Evolutionary conservation across 2,113 vertebrate species (phyloP), one percentile per base, ranked within the genome.

Genomic region (Uropsilus gracilis): DNA sequence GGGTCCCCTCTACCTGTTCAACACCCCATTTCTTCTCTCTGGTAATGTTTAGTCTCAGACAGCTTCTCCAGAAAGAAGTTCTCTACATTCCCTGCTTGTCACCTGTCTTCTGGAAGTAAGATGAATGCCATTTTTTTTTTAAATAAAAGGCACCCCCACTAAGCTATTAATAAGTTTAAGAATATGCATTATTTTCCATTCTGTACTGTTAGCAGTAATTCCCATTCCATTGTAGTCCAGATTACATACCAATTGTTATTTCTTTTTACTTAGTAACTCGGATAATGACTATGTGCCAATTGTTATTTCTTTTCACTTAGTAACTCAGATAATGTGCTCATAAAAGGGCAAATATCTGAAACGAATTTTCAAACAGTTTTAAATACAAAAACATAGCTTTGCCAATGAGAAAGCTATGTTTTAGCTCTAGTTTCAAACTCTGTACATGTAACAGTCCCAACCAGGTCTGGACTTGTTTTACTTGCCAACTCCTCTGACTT

Each of bases 321-420:
- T 71, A 71, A 8, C 20, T 72, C 17, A n/a, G 30, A 75, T 73
- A 80, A 77, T 86, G 42, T 71, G 61, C 76, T 93, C 50, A n/a
- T 64, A 42, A 89, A 89, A 91, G 30, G 61, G 6, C 5, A 83
- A 37, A 30, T 83, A 94, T 73, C 77, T 75, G 50, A 78, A 86
- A 57, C 22, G 20, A 20, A 87, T 76, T 77, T 91, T 39, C 72
- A 87, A 69, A 76, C 55, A 77, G 37, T 12, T 63, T 57, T 46
- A 32, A 90, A 39, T 34, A 73, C 32, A 73, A 72, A 95, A 77
- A 9, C 55, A 37, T 13, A n/a, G 28, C 73, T 83, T 86, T 59
- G 34, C 72, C 75, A 72, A 86, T 42, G 72, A 71, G 80, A 39
- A 83, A 76, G 24, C 22, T 16, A 14, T 18, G 39, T 44, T 55